These are phyloP conservation scores for Anisognathus igniventris DNA, from an alignment of 2,797 vertebrate species.

Conservation along the genomic window DNA sequence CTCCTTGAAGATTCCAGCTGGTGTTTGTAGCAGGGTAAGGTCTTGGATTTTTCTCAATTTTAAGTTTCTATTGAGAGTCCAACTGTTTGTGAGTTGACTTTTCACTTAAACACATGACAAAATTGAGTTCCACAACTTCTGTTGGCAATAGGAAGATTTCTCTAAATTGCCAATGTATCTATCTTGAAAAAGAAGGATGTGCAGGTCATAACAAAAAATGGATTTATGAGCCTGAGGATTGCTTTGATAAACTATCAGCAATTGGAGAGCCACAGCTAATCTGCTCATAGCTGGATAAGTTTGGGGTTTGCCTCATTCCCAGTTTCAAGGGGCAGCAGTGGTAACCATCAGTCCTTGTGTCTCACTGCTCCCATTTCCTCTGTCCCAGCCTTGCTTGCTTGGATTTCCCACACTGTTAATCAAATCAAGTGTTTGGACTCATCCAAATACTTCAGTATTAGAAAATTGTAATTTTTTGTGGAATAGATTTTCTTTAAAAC, in stretches of 20 bases:
- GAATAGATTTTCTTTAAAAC: not conserved
- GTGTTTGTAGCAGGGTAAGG: not conserved
- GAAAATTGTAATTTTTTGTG: not conserved
- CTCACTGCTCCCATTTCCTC: not conserved
- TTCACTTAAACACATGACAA: not conserved
- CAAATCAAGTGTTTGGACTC: not conserved
- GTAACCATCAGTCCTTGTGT: not conserved
- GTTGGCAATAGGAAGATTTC: not conserved
- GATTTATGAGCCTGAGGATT: not conserved
- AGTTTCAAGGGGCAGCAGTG: not conserved
- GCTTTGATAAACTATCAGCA: not conserved
- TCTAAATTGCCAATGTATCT: not conserved
- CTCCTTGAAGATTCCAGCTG: not conserved
- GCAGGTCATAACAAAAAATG: not conserved
- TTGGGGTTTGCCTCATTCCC: not conserved
- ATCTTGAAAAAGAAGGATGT: not conserved
- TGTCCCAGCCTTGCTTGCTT: not conserved
- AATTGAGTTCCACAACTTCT: not conserved
- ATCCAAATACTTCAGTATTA: not conserved
- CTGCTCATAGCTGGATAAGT: not conserved
- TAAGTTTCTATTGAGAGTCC: not conserved
- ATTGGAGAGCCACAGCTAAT: not conserved
- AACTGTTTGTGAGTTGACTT: not conserved
- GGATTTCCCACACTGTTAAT: not conserved
- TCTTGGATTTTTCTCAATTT: not conserved